A percentile compares a stretch with the other conserved stretches of the same genome.
phyloP scores from a whole-genome alignment of 1,140 invertebrate genomes.

The Drosophila asahinai region DNA sequence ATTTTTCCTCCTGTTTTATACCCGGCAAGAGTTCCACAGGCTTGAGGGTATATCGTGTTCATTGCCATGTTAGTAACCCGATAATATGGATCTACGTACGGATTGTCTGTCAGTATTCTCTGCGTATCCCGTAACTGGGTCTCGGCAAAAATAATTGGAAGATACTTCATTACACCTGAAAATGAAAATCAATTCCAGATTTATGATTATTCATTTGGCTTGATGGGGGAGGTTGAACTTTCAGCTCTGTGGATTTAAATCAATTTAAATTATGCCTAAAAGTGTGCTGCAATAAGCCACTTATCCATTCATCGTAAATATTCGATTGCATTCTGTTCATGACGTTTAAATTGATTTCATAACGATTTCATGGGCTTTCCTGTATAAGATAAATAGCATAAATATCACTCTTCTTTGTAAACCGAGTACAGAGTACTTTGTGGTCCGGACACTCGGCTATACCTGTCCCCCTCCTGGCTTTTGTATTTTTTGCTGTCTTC shows the following conservation, averaged over 20 bases:
- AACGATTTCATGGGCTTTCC: no score
- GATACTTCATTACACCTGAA: background rate
- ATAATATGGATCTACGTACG: background rate
- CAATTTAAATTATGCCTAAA: background rate
- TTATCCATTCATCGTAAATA: no score
- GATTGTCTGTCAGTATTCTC: no score
- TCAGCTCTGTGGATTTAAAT: background rate
- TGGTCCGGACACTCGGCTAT: background rate
- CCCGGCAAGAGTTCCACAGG: no score
- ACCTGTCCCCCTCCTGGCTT: conserved; percentile 9
- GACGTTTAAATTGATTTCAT: no score
- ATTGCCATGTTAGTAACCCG: background rate
- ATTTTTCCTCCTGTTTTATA: conserved; percentile 24
- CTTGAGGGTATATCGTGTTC: conserved; percentile 7
- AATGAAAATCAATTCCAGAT: background rate
- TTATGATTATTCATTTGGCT: background rate
- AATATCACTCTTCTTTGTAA: background rate
- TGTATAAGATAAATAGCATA: no score
- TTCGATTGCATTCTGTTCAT: no score
- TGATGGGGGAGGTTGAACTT: no score
- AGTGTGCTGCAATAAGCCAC: no score
- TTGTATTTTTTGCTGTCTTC: conserved; percentile 28
- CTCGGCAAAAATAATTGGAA: background rate
- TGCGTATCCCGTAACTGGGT: no score
- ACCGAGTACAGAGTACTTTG: background rate